These are phyloP conservation scores for Tethea ocularis DNA, from an alignment of 2,888 invertebrate genomes.

Conservation along the genomic window DNA sequence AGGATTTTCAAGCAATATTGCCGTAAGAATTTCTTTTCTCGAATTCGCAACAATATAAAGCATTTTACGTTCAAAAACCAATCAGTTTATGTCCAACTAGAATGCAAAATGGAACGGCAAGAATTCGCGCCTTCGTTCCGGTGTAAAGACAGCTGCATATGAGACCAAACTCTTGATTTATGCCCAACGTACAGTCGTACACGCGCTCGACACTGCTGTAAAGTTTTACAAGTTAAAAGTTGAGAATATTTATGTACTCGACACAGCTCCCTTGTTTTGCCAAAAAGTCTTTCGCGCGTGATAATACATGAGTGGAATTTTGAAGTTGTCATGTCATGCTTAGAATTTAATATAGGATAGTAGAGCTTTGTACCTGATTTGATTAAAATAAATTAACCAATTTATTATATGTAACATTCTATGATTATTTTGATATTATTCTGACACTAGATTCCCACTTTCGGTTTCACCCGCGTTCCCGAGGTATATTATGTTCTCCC, in stretches of 20 bases:
- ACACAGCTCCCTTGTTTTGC: conserved; percentile 43
- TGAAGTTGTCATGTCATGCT: conserved; percentile 13
- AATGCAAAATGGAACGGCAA: neutral
- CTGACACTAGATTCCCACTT: too few species aligned
- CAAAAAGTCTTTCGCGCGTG: conserved; percentile 41
- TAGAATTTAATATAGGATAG: conserved; percentile 10
- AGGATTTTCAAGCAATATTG: too few species aligned
- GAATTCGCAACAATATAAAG: too few species aligned
- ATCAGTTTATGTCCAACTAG: conserved; percentile 2
- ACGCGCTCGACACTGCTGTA: conserved; percentile 11
- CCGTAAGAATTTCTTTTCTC: too few species aligned
- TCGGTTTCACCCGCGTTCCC: too few species aligned
- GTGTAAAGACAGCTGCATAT: neutral
- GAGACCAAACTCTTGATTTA: conserved; percentile 11
- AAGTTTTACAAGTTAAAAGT: conserved; percentile 24
- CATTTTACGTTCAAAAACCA: neutral
- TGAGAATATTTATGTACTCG: conserved; percentile 35
- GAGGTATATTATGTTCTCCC: too few species aligned
- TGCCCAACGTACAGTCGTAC: conserved; percentile 10
- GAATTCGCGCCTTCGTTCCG: neutral
- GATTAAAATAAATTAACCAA: too few species aligned
- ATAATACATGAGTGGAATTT: conserved; percentile 11
- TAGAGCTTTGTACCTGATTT: too few species aligned
- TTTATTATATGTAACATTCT: too few species aligned
- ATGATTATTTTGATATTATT: too few species aligned